Percentiles rank a stretch among this genome's conserved stretches.
These are phyloP conservation scores for Pogonognathellus flavescens DNA, from an alignment of 1,140 invertebrate species.

Conservation along the genomic window DNA sequence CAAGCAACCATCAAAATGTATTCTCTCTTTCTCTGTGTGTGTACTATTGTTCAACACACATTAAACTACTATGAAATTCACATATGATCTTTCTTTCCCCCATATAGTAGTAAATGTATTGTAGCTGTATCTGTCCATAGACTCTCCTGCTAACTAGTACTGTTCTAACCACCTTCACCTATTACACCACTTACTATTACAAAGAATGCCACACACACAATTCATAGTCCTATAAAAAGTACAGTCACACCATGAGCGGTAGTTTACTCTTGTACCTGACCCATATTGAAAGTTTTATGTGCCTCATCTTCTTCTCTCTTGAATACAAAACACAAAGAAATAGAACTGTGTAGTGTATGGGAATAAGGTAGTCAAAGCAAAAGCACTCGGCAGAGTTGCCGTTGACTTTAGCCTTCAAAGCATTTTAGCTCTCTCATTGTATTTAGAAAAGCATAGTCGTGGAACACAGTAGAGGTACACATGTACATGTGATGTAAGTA, in stretches of 20 bases:
- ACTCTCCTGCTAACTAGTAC: too few relatives aligned
- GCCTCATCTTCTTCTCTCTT: neutral
- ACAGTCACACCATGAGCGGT: neutral
- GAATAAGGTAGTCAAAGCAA: neutral
- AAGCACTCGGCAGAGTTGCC: neutral
- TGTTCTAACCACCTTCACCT: too few relatives aligned
- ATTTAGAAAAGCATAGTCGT: too few relatives aligned
- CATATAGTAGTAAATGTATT: too few relatives aligned
- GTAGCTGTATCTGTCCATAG: too few relatives aligned
- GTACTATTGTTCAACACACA: conserved; percentile 20
- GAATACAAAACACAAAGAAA: conserved; percentile 38
- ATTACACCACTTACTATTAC: too few relatives aligned
- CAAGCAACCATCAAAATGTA: conserved; percentile 34
- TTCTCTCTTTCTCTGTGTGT: neutral
- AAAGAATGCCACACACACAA: too few relatives aligned
- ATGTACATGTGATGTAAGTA: neutral
- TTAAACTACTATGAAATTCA: conserved; percentile 28
- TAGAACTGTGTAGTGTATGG: neutral
- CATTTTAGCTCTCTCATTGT: too few relatives aligned
- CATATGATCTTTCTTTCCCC: conserved; percentile 21
- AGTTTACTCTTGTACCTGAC: conserved; percentile 13
- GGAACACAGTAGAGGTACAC: too few relatives aligned
- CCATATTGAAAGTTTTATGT: conserved; percentile 49
- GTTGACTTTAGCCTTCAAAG: neutral
- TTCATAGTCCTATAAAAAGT: neutral